Evolutionary conservation across 2,888 invertebrate species (phyloP), one percentile per base, ranked within the genome.

Genomic region (Lepidochitona cinerea): DNA sequence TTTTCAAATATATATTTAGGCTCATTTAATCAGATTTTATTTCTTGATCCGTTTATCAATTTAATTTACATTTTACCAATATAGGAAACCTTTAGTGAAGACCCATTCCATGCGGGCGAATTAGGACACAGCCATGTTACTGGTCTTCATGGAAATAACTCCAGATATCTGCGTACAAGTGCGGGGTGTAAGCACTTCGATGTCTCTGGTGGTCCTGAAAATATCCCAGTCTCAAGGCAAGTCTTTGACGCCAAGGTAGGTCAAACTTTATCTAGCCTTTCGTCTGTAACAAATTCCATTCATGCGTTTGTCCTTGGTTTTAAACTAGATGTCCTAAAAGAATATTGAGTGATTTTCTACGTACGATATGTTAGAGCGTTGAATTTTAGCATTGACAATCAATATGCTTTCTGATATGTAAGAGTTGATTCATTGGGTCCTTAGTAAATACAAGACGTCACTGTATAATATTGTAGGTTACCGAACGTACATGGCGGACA

Each of bases 131-230:
- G 53, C 26, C 83, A 71, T 70, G 83, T 83, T 26, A 35, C 35
- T n/a, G 83, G 83, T 49, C 72, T 83, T 12, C 83, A 83, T 69
- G 37, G n/a, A n/a, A 49, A 74, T 67, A 68, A 81, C 64, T 69
- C 70, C 18, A 66, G 81, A 26, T 83, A 83, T 68, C 49, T 84
- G n/a, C 71, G 70, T 41, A 75, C 80, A 9, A 80, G 72, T 41
- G 82, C 80, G 7, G 82, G 82, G 1, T 84, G 84, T 65, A 84
- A 84, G 72, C 83, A 83, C 67, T 81, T 84, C 37, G 82, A 75
- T 59, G 77, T 71, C 14, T 75, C 84, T 65, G 77, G 70, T 29
- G 84, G 84, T 23, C 84, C 84, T n/a, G 84, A 84, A 59, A 78
- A 83, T 70, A 78, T 79, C 23, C 54, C 84, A 73, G 52, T 70